These are phyloP conservation scores for Teleogryllus oceanicus DNA, from an alignment of 2,888 invertebrate genomes.

Conservation along the genomic window DNA sequence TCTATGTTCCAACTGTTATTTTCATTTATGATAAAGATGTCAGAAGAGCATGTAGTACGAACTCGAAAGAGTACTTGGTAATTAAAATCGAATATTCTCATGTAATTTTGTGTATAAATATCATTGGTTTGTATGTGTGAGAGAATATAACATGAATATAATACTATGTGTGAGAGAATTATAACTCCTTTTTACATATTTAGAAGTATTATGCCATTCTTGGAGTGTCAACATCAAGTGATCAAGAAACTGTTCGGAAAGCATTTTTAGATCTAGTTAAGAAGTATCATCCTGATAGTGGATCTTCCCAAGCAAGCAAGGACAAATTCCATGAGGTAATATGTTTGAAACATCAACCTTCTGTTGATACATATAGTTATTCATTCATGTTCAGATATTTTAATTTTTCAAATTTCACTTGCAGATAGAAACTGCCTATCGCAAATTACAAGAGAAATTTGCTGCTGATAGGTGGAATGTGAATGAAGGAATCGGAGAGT, in stretches of 20 bases:
- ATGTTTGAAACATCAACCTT: too few species aligned
- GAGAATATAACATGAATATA: too few species aligned
- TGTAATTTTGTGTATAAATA: too few species aligned
- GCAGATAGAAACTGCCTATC: constrained; percentile 70
- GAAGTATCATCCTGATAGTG: constrained; percentile 80
- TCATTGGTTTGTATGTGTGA: too few species aligned
- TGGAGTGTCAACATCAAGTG: constrained; percentile 63
- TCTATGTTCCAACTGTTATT: too few species aligned
- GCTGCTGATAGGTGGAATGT: constrained; percentile 58
- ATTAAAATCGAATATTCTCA: too few species aligned
- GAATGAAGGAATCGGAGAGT: constrained; percentile 45
- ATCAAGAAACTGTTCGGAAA: constrained; percentile 66
- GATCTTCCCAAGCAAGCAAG: constrained; percentile 64
- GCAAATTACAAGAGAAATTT: constrained; percentile 64
- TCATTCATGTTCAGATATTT: background rate
- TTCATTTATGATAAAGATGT: too few species aligned
- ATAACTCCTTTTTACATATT: background rate
- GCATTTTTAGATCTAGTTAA: constrained; percentile 76
- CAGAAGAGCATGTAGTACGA: too few species aligned
- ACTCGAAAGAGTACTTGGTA: too few species aligned
- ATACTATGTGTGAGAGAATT: too few species aligned
- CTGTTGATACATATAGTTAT: too few species aligned
- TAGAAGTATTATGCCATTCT: constrained; percentile 68
- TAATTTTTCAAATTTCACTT: constrained; percentile 36
- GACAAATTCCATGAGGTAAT: constrained; percentile 67